Conservation (phyloP, 1,140 invertebrate genomes). For the Eriocheir sinensis region DNA sequence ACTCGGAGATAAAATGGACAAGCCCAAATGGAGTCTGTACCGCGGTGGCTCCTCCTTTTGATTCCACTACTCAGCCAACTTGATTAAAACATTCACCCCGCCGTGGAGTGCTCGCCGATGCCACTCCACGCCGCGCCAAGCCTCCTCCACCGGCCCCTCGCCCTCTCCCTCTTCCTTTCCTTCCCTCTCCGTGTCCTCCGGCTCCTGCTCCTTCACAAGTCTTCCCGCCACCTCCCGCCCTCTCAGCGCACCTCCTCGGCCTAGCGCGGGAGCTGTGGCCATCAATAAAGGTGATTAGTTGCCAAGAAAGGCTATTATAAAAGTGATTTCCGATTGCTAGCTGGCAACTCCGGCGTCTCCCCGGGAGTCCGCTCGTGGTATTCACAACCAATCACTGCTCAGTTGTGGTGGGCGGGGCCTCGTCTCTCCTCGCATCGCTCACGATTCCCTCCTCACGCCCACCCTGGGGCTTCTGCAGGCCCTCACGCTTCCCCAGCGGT, state of each 20-base stretch:
- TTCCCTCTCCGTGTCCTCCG: background rate
- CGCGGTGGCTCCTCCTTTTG: constrained; percentile 55
- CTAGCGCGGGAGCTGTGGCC: background rate
- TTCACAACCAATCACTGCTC: constrained; percentile 78
- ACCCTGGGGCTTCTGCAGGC: background rate
- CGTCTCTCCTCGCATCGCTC: constrained; percentile 34
- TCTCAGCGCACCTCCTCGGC: background rate
- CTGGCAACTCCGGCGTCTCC: constrained; percentile 59
- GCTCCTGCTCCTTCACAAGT: background rate
- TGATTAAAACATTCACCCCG: constrained; percentile 75
- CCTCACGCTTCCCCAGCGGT: background rate
- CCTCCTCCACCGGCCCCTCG: background rate
- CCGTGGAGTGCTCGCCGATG: background rate
- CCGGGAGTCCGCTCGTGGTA: constrained; percentile 72
- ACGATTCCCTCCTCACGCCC: background rate
- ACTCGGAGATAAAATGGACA: constrained; percentile 63
- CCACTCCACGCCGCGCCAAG: background rate
- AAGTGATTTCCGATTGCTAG: constrained; percentile 53
- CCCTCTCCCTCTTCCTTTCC: background rate
- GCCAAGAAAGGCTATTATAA: constrained; percentile 37
- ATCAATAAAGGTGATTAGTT: constrained; percentile 48
- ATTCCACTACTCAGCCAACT: constrained; percentile 73
- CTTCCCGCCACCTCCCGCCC: background rate
- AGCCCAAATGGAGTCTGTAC: constrained; percentile 40
- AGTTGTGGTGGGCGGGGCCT: constrained; percentile 73